These are phyloP conservation scores for Tyrannus savana DNA, from an alignment of 2,113 vertebrate genomes.

Conservation along the genomic window DNA sequence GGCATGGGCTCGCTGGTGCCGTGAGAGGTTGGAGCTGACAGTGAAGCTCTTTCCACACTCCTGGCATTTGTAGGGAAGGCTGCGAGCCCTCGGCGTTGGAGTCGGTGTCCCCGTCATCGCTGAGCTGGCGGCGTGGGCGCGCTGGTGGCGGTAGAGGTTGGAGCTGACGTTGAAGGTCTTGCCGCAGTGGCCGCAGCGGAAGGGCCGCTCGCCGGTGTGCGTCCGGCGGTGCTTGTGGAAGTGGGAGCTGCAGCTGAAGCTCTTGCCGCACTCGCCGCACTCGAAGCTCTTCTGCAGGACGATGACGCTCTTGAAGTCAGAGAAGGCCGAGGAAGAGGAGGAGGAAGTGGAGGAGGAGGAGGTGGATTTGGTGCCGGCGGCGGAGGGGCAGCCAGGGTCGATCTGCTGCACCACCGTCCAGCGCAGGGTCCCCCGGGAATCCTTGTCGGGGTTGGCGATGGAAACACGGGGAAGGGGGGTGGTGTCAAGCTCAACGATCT, in stretches of 20 bases:
- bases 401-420: neutral
- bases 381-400: neutral
- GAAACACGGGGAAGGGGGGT: too few relatives aligned
- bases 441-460: too few relatives aligned
- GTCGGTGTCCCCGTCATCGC: neutral
- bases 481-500: too few relatives aligned
- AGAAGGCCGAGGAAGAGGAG: neutral
- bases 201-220: slow-evolving; percentile 73
- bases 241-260: slow-evolving; percentile 88
- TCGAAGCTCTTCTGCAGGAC: neutral
- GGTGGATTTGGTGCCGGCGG: too few relatives aligned
- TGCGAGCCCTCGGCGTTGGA: fast-evolving
- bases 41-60: slow-evolving; percentile 46
- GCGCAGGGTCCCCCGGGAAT: neutral
- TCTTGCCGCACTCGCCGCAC: slow-evolving; percentile 78
- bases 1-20: slow-evolving; percentile 83
- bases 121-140: slow-evolving; percentile 66
- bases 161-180: slow-evolving; percentile 80
- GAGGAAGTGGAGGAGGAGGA: too few relatives aligned
- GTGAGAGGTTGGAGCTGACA: slow-evolving; percentile 84
- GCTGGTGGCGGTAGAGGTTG: slow-evolving; percentile 87
- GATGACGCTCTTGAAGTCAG: neutral
- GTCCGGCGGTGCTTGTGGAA: slow-evolving; percentile 70
- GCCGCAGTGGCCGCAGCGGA: slow-evolving; percentile 80
- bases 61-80: neutral